A percentile compares a stretch with the other conserved stretches of the same genome.
Evolutionary conservation across 2,113 vertebrate genomes (phyloP).

Genomic region (Microcebus ravelobensis): DNA sequence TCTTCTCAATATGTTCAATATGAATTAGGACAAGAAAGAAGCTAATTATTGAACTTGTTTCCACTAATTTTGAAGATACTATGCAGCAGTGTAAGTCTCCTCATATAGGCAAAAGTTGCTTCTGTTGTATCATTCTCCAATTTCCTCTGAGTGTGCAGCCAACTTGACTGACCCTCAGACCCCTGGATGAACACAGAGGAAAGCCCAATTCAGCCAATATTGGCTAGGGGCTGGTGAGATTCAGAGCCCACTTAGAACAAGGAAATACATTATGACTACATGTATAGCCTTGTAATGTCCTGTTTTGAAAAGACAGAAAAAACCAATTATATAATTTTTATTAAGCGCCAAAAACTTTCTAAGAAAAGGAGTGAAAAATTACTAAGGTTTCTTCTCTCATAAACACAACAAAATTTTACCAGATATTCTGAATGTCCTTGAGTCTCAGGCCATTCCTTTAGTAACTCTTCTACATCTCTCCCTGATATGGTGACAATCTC

Average conservation of each 20-base stretch:
- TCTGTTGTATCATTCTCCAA: background rate
- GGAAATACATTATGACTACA: background rate
- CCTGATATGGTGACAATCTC: background rate
- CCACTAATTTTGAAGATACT: background rate
- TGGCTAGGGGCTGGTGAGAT: background rate
- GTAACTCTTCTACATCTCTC: background rate
- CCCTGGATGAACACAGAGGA: background rate
- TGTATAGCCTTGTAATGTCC: background rate
- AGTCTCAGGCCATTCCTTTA: background rate
- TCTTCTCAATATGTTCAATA: background rate
- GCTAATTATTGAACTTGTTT: background rate
- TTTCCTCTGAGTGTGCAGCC: background rate
- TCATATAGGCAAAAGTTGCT: background rate
- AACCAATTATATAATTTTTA: background rate
- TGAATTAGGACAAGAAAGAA: background rate
- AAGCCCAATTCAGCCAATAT: background rate
- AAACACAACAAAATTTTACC: background rate
- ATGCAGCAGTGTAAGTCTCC: background rate
- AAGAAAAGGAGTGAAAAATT: background rate
- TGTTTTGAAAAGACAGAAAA: slow-evolving; percentile 19
- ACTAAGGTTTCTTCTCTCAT: background rate
- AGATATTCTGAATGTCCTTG: background rate
- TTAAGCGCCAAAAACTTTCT: background rate
- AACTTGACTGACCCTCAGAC: too few relatives aligned
- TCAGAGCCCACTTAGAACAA: background rate